phyloP scores from a whole-genome alignment of 2,888 invertebrate species.

The Dorcus parallelipipedus region DNA sequence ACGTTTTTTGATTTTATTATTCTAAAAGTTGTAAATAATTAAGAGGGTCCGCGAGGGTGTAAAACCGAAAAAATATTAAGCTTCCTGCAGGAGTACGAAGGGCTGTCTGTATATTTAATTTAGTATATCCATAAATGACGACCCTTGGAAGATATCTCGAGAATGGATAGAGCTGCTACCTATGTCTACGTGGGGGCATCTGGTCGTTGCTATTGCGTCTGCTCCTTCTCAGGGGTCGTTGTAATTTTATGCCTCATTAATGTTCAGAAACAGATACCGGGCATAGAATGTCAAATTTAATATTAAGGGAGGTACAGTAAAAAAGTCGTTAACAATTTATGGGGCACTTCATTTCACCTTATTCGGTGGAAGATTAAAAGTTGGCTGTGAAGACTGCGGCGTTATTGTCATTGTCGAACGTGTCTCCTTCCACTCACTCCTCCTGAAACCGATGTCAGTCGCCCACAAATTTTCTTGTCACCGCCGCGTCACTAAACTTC shows the following conservation, averaged over 20 bases:
- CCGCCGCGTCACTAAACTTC: conserved; percentile 36
- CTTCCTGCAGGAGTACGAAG: too few species aligned
- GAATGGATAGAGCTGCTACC: too few species aligned
- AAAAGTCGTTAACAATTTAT: conserved; percentile 32
- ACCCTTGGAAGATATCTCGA: too few species aligned
- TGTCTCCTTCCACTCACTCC: neutral
- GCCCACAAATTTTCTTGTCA: conserved; percentile 40
- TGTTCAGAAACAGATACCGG: conserved; percentile 16
- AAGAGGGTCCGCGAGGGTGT: neutral
- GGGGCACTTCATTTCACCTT: conserved; percentile 28
- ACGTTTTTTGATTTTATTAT: neutral
- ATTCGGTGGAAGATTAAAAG: conserved; percentile 29
- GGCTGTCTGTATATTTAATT: too few species aligned
- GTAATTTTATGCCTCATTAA: conserved; percentile 20
- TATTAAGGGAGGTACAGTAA: neutral
- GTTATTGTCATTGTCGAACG: neutral
- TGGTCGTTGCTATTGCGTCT: too few species aligned
- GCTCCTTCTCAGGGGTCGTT: too few species aligned
- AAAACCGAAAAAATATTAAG: too few species aligned
- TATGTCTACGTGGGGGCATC: too few species aligned
- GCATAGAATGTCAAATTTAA: neutral
- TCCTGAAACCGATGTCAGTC: conserved; percentile 32
- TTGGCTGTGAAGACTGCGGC: conserved; percentile 13
- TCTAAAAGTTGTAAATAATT: neutral
- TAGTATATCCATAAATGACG: too few species aligned